Evolutionary conservation across 2,113 vertebrate genomes (phyloP).

Genomic region (Crypturellus undulatus): DNA sequence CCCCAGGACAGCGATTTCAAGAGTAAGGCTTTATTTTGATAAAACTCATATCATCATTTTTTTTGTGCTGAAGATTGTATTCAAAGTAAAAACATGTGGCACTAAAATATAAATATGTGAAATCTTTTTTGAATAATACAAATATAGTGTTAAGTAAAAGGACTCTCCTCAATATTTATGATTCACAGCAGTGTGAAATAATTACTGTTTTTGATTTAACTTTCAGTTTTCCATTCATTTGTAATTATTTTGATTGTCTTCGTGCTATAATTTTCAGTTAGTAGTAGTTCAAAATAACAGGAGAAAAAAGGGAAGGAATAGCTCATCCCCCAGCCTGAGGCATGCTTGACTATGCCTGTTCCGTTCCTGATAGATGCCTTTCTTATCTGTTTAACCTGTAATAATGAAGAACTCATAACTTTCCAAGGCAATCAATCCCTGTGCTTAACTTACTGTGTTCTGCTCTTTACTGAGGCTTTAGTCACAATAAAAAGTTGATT

Average conservation of each 20-base stretch:
- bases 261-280: background rate
- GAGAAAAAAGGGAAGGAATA: background rate
- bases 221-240: background rate
- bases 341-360: background rate
- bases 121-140: background rate
- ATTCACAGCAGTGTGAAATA: background rate
- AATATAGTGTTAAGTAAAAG: background rate
- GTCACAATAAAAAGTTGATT: background rate
- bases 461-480: background rate
- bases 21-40: background rate
- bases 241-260: background rate
- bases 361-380: background rate
- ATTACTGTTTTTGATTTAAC: background rate
- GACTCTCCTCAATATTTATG: background rate
- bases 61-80: background rate
- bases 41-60: background rate
- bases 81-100: background rate
- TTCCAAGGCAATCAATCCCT: background rate
- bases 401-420: background rate
- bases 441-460: background rate
- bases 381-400: background rate
- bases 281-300: background rate
- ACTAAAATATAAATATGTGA: background rate
- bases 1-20: background rate
- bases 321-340: background rate